These are phyloP conservation scores for Aurelia aurita complex sp. Pacific DNA, from an alignment of 30 jellyfish, hydroid and myxozoan genomes.

Conservation along the genomic window DNA sequence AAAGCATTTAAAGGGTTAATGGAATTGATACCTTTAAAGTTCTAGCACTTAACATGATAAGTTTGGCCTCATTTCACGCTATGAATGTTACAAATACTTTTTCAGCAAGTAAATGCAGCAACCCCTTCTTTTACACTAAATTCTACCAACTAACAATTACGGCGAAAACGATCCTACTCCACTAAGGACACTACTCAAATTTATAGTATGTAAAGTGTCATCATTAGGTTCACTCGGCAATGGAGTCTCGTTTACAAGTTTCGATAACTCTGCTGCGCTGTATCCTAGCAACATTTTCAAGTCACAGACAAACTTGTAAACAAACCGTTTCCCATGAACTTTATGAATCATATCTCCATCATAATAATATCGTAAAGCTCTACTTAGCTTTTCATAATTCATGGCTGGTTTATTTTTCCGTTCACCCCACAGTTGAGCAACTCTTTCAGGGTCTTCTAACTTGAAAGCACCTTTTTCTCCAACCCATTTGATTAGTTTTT, in stretches of 20 bases:
- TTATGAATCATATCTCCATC: constrained; percentile 99
- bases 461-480: constrained; percentile 97
- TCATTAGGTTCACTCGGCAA: constrained; percentile 20
- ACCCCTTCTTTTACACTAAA: background rate
- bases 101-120: background rate
- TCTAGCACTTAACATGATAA: no score
- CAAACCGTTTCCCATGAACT: constrained; percentile 96
- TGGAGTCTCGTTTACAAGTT: constrained; percentile 82
- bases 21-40: no score
- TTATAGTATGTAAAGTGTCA: constrained; percentile 27
- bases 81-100: background rate
- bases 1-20: no score
- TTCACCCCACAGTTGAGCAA: constrained; percentile 98
- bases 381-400: constrained; percentile 96
- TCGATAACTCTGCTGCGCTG: constrained; percentile 89
- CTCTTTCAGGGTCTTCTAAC: constrained; percentile 91
- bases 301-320: constrained; percentile 97
- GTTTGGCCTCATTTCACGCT: background rate
- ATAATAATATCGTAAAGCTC: constrained; percentile 95
- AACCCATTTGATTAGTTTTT: constrained; percentile 88
- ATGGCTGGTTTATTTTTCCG: constrained; percentile 96
- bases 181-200: constrained; percentile 18
- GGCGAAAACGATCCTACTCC: constrained; percentile 17
- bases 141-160: background rate
- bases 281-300: constrained; percentile 95